Evolutionary conservation across 2,113 vertebrate genomes (phyloP), one percentile per base, ranked within the genome.

Genomic region (Osmerus eperlanus): DNA sequence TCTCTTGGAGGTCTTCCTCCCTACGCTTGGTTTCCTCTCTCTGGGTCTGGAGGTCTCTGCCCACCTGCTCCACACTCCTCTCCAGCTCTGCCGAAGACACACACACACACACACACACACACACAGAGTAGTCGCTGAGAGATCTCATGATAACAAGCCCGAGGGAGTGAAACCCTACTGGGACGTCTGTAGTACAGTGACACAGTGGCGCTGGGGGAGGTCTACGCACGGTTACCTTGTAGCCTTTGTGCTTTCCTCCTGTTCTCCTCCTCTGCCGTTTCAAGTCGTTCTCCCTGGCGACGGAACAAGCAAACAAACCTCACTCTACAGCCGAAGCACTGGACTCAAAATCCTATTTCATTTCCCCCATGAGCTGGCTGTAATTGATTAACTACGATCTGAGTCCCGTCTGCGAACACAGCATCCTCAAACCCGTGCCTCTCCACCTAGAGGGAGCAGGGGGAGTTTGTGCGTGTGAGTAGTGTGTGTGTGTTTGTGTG

Each of bases 241-340:
- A 93, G 89, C 70, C 76, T 84, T 79, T 84, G 90, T 15, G 91
- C 88, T 28, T 86, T 82, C 4, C 71, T 90, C 74, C 77, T 82
- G 11, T 84, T 90, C 84, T 94, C 93, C 68, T 95, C 90, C 65
- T 92, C 90, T 3, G 90, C 90, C 21, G 52, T 73, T 60, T 92
- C 88, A 25, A 95, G 92, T 68, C 91, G 92, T 77, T 92, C 89
- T 89, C 91, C 96, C 96, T 98, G 90, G 70, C 82, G 79, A 79
- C 59, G n/a, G 69, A 60, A 75, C 51, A 70, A 64, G 32, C 16
- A 14, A 36, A 55, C 71, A 67, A 25, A 68, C 73, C 76, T 4
- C 61, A 54, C 11, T 8, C 21, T 52, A 58, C 55, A 41, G 12
- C 23, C n/a, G 1, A 15, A 21, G n/a, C 11, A 67, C 53, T 12